Percentiles rank a stretch among this genome's conserved stretches.
Conservation (phyloP, 2,113 vertebrate species). For the Scophthalmus maximus region DNA sequence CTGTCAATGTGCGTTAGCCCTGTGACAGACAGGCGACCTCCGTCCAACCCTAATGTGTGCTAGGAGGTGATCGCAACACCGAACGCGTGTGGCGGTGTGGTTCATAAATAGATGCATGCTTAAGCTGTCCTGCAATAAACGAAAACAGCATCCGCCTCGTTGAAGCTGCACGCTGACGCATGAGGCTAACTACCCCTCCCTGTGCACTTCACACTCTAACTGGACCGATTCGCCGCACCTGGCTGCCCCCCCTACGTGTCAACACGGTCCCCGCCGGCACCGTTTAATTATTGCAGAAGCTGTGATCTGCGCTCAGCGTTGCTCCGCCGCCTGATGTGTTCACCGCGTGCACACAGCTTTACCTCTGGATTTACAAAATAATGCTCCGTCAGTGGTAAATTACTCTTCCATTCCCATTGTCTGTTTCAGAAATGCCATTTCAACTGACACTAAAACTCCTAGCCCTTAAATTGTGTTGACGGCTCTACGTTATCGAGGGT, state of each 20-base stretch:
- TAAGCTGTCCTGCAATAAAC: conserved; percentile 6
- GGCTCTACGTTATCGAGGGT: conserved; percentile 1
- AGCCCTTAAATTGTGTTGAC: not conserved
- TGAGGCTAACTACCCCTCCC: not conserved
- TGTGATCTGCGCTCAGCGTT: conserved; percentile 63
- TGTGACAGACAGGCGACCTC: conserved; percentile 1
- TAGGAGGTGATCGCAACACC: not conserved
- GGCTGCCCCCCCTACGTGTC: conserved; percentile 43
- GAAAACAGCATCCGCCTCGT: too few relatives aligned
- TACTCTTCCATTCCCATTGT: not conserved
- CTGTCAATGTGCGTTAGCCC: conserved; percentile 10
- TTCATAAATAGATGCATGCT: too few relatives aligned
- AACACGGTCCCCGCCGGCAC: conserved; percentile 46
- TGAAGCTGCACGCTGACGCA: not conserved
- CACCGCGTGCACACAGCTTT: conserved; percentile 15
- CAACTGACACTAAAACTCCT: not conserved
- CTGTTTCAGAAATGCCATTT: conserved; percentile 2
- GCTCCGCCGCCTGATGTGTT: conserved; percentile 32
- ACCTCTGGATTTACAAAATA: not conserved
- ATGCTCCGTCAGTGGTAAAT: not conserved
- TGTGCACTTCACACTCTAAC: conserved; percentile 36
- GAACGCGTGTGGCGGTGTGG: not conserved
- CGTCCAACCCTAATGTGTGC: conserved; percentile 1
- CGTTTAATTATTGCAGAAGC: conserved; percentile 63
- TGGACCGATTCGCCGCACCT: conserved; percentile 52